Percentiles rank a stretch among this genome's conserved stretches.
Conservation (phyloP, 2,797 vertebrate species). For the Rhinella marina region DNA sequence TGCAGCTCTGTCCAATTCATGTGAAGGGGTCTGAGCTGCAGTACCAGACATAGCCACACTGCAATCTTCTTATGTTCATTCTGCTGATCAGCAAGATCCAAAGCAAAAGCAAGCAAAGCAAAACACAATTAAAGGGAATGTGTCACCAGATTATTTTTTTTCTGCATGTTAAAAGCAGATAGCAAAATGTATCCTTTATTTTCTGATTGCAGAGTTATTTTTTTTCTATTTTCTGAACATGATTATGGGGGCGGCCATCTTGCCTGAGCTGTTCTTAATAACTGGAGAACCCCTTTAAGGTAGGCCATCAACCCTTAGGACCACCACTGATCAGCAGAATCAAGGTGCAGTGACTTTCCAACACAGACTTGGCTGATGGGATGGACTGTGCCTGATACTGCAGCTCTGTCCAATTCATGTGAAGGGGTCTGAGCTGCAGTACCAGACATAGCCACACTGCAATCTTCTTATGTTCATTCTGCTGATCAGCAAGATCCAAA, state of each 20-base stretch:
- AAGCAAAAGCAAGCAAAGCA: too few species aligned
- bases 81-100: background rate
- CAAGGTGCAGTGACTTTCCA: background rate
- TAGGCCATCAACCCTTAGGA: background rate
- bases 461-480: background rate
- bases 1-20: background rate
- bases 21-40: background rate
- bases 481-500: background rate
- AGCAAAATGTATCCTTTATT: too few species aligned
- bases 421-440: background rate
- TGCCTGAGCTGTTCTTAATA: too few species aligned
- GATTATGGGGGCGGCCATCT: too few species aligned
- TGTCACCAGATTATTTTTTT: too few species aligned
- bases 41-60: background rate
- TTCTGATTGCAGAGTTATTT: too few species aligned
- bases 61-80: background rate
- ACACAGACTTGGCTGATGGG: background rate
- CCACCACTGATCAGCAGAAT: background rate
- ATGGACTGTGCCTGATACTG: background rate
- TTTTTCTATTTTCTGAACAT: too few species aligned
- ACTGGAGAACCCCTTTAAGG: too few species aligned
- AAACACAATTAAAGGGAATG: too few species aligned
- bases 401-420: background rate
- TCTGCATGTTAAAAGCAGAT: too few species aligned
- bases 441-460: background rate